phyloP scores from a whole-genome alignment of 2,888 invertebrate species.

The Celastrina argiolus region DNA sequence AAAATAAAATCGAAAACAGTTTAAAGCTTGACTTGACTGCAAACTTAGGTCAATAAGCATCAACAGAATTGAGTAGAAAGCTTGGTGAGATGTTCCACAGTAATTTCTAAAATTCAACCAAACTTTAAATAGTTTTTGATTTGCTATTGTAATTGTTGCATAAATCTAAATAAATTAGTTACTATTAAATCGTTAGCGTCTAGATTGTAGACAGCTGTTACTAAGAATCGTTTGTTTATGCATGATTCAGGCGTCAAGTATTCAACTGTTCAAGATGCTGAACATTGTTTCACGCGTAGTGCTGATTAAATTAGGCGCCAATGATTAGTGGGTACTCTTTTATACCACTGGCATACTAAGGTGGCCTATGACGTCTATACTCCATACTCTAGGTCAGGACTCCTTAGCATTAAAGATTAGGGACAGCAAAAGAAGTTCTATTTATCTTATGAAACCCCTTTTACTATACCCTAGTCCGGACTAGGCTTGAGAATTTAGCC shows the following conservation, averaged over 20 bases:
- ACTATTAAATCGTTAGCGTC: not conserved
- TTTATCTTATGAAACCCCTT: too few relatives aligned
- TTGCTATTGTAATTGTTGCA: not conserved
- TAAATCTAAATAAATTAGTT: not conserved
- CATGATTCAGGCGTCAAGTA: not conserved
- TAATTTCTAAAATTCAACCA: not conserved
- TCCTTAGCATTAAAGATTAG: too few relatives aligned
- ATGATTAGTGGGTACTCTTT: not conserved
- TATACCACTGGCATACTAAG: not conserved
- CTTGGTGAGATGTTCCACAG: too few relatives aligned
- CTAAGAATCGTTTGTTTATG: constrained; percentile 14
- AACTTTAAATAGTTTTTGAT: not conserved
- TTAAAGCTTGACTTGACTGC: too few relatives aligned
- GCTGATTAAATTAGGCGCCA: constrained; percentile 2
- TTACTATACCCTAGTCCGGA: too few relatives aligned
- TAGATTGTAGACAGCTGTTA: constrained; percentile 14
- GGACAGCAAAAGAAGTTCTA: too few relatives aligned
- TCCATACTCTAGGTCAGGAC: not conserved
- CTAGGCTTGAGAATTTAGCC: too few relatives aligned
- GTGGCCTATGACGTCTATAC: not conserved
- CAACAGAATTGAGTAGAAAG: too few relatives aligned
- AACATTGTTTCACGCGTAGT: constrained; percentile 8
- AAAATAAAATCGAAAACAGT: too few relatives aligned
- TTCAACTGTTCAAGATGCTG: constrained; percentile 7
- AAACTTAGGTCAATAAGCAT: not conserved